These are phyloP conservation scores for Oedothorax gibbosus DNA, from an alignment of 1,140 invertebrate species.

Conservation along the genomic window DNA sequence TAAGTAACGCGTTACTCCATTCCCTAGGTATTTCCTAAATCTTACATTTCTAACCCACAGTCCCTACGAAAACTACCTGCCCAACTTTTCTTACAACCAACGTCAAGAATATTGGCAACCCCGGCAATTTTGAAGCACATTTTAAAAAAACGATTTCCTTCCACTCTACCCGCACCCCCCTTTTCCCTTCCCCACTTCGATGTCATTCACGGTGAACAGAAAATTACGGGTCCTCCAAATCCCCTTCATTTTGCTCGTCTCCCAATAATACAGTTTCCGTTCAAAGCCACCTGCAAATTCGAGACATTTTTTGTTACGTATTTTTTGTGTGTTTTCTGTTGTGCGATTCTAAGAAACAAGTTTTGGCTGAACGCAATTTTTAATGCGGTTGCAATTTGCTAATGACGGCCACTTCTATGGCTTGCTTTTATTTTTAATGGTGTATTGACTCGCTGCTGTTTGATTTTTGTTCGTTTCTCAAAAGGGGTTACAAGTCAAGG, in stretches of 20 bases:
- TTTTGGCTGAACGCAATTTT: not conserved
- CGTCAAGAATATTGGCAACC: not conserved
- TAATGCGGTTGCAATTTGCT: not conserved
- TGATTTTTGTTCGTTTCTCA: too few species aligned
- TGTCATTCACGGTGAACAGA: conserved; percentile 25
- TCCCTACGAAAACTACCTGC: too few species aligned
- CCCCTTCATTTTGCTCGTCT: not conserved
- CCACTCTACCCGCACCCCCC: not conserved
- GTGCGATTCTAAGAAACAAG: not conserved
- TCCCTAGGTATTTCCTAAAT: too few species aligned
- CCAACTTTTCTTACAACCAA: too few species aligned
- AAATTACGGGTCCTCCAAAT: conserved; percentile 23
- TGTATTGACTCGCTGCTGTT: not conserved
- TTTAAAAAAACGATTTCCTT: not conserved
- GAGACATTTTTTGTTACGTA: not conserved
- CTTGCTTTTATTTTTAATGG: not conserved
- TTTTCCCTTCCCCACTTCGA: not conserved
- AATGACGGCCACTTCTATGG: not conserved
- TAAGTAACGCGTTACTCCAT: too few species aligned
- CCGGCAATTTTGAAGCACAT: not conserved
- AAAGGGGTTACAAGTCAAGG: too few species aligned
- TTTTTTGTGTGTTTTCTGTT: not conserved
- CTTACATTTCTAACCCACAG: too few species aligned
- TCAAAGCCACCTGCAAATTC: not conserved
- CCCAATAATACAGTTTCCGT: not conserved